These are phyloP conservation scores for Euwallacea similis DNA, from an alignment of 1,140 invertebrate species.

Conservation along the genomic window DNA sequence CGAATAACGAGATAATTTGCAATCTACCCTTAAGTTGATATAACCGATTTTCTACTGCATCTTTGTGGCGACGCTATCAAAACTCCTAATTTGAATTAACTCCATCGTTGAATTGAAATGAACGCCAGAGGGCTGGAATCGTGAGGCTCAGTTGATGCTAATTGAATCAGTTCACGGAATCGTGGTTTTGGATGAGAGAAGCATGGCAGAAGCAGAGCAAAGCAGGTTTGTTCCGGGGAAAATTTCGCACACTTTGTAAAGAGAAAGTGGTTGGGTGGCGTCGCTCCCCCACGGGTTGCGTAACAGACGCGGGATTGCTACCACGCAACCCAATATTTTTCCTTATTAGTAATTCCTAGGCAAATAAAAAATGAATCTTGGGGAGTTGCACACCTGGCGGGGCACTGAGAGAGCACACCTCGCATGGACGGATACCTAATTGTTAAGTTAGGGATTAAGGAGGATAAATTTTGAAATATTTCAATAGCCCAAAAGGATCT, in stretches of 20 bases:
- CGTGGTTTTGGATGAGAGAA: conserved; percentile 17
- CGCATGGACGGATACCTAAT: no score
- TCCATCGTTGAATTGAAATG: conserved; percentile 28
- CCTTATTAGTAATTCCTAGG: no score
- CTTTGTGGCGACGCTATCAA: conserved; percentile 46
- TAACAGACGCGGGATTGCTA: no score
- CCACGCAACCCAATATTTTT: no score
- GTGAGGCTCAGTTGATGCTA: conserved; percentile 42
- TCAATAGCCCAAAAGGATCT: no score
- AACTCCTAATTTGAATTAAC: conserved; percentile 50
- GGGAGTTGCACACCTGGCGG: no score
- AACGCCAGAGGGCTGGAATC: background rate
- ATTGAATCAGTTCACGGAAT: conserved; percentile 47
- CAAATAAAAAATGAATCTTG: no score
- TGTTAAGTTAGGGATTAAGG: no score
- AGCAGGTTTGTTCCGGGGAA: background rate
- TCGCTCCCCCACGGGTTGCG: no score
- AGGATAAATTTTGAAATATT: no score
- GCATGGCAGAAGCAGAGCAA: background rate
- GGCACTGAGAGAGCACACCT: no score
- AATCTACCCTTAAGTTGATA: conserved; percentile 45
- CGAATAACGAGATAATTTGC: conserved; percentile 39
- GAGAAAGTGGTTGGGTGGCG: no score
- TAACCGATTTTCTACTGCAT: conserved; percentile 46
- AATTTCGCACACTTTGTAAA: background rate